Percentiles rank a stretch among this genome's conserved stretches.
Conservation (phyloP, 1,140 invertebrate genomes). For the Wiebesia pumilae region DNA sequence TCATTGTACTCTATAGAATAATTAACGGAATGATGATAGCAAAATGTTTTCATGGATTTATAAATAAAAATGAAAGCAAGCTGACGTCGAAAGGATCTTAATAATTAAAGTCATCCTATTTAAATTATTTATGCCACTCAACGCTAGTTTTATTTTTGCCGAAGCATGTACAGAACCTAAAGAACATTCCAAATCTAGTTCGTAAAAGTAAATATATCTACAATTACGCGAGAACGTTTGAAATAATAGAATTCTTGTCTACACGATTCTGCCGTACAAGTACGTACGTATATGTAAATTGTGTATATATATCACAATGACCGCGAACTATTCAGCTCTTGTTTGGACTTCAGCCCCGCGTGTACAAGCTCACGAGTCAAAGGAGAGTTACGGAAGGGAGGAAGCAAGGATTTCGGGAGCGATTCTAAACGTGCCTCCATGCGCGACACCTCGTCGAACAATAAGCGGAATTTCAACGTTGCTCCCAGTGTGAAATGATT, state of each 20-base stretch:
- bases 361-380: not conserved
- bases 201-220: too few relatives aligned
- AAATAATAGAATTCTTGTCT: not conserved
- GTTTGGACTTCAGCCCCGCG: conserved; percentile 9
- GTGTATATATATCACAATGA: not conserved
- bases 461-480: conserved; percentile 37
- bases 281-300: not conserved
- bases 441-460: not conserved
- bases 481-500: not conserved
- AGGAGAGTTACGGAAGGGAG: not conserved
- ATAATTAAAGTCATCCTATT: too few relatives aligned
- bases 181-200: not conserved
- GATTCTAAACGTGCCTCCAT: conserved; percentile 9
- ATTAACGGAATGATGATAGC: too few relatives aligned
- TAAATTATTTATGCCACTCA: too few relatives aligned
- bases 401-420: conserved; percentile 6
- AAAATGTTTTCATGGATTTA: too few relatives aligned
- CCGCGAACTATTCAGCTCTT: conserved; percentile 29
- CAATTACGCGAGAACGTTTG: too few relatives aligned
- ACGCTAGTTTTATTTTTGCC: too few relatives aligned
- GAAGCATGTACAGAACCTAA: too few relatives aligned
- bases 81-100: too few relatives aligned
- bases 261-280: not conserved
- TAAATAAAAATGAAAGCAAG: too few relatives aligned
- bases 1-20: too few relatives aligned